These are phyloP conservation scores for Agrilus planipennis DNA, from an alignment of 1,140 invertebrate genomes.

Conservation along the genomic window DNA sequence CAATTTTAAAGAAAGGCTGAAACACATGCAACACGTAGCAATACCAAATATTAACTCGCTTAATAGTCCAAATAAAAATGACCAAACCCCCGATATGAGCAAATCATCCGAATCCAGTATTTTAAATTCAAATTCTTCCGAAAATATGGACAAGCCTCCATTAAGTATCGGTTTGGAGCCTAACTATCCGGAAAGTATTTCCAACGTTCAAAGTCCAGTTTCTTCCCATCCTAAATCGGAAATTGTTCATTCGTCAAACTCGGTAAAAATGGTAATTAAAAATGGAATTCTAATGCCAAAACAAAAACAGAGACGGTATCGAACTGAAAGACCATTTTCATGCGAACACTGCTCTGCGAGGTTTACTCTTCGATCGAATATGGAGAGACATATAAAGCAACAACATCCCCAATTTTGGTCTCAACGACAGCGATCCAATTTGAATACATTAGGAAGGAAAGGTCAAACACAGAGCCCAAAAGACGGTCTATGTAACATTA, in stretches of 20 bases:
- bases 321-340: constrained; percentile 81
- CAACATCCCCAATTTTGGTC: constrained; percentile 84
- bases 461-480: constrained; percentile 19
- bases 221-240: constrained; percentile 19
- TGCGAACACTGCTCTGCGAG: constrained; percentile 80
- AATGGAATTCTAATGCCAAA: constrained; percentile 81
- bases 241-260: constrained; percentile 39
- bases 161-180: constrained; percentile 21
- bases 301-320: constrained; percentile 78
- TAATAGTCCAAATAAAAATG: constrained; percentile 13
- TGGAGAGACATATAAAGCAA: constrained; percentile 88
- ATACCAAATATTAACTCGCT: constrained; percentile 6
- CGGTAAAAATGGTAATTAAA: constrained; percentile 80
- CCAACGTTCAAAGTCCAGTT: constrained; percentile 25
- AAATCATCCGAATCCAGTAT: not conserved
- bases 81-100: constrained; percentile 10
- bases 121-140: constrained; percentile 3
- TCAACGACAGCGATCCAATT: constrained; percentile 50
- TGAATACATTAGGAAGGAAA: constrained; percentile 38
- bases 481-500: constrained; percentile 22
- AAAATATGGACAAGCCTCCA: constrained; percentile 23
- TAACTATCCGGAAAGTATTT: constrained; percentile 15
- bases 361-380: constrained; percentile 83
- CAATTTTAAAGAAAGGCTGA: constrained; percentile 24
- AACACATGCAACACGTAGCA: constrained; percentile 15